These are phyloP conservation scores for Trachelipus rathkii DNA, from an alignment of 1,140 invertebrate genomes.

Conservation along the genomic window DNA sequence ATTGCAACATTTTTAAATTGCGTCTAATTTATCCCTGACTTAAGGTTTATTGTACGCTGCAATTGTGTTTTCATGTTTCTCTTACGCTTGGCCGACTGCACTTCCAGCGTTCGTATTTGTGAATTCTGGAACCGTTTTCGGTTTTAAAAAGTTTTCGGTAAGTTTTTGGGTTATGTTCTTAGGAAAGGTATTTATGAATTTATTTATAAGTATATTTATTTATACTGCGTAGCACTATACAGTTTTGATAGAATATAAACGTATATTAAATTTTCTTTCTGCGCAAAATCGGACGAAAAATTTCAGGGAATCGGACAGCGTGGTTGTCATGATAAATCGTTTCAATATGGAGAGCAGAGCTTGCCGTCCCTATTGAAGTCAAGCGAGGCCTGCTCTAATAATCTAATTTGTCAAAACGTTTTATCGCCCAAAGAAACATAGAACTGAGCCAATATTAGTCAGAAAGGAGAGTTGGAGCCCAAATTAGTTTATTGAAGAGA, in stretches of 20 bases:
- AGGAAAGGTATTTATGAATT: too few relatives aligned
- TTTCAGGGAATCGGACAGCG: background rate
- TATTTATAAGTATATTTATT: too few relatives aligned
- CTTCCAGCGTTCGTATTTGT: background rate
- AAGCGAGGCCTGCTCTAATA: constrained; percentile 44
- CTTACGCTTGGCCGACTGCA: constrained; percentile 33
- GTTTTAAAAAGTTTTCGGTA: too few relatives aligned
- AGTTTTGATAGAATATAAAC: background rate
- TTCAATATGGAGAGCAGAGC: constrained; percentile 37
- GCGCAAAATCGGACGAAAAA: background rate
- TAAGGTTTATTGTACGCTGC: constrained; percentile 39
- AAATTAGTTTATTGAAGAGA: constrained; percentile 11
- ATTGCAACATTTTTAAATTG: constrained; percentile 8
- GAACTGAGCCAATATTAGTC: constrained; percentile 43
- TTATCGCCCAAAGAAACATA: constrained; percentile 46
- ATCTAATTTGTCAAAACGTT: constrained; percentile 46
- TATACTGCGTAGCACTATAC: too few relatives aligned
- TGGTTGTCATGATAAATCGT: constrained; percentile 36
- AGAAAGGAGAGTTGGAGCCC: constrained; percentile 10
- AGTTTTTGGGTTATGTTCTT: too few relatives aligned
- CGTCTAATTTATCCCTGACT: constrained; percentile 39
- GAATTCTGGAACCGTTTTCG: background rate
- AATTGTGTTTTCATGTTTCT: constrained; percentile 45
- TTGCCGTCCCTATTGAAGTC: constrained; percentile 42
- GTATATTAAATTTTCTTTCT: constrained; percentile 3